Evolutionary conservation across 1,140 invertebrate species (phyloP), one percentile per base, ranked within the genome.

Genomic region (Trialeurodes vaporariorum): DNA sequence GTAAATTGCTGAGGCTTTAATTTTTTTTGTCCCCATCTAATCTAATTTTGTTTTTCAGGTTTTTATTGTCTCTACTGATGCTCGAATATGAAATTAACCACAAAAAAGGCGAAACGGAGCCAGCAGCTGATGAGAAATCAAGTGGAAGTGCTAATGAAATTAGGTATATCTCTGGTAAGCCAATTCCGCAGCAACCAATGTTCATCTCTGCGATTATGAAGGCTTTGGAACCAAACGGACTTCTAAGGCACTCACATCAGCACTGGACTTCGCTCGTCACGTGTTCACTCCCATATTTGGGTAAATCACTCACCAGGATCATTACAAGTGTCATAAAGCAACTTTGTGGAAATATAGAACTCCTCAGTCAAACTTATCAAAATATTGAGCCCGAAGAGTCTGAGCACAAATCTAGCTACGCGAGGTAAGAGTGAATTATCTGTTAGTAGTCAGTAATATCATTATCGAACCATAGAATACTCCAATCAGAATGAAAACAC

Each of bases 211-310:
- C 90, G 59, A 84, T 95, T 65, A 77, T 93, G 61, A 90, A 84
- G 72, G 92, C 92, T 22, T 79, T 95, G 59, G 83, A 85, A 76
- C 73, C 81, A 70, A 70, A 66, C 25, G 64, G 68, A 63, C 13
- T 64, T 60, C 17, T 86, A 79, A 79, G 89, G 71, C 84, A 89
- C 75, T 75, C 91, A 70, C 90, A 91, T 76, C 83, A 87, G 67
- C 88, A 91, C 73, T 93, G 91, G 89, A 83, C 91, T 23, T 85
- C 86, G 66, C 81, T 93, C 75, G 84, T 93, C 9, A 91, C 88
- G 2, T 87, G 87, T 49, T 85, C 89, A 70, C 79, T 93, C 68
- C 84, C 90, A 61, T 87, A 87, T 75, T 84, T 91, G 81, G 84
- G 87, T 40, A 79, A 84, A 26, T 86, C 89, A 2, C 77, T 95